A percentile compares a stretch with the other conserved stretches of the same genome.
Conservation (phyloP, 1,140 invertebrate species). For the Psilanteris sp. region DNA sequence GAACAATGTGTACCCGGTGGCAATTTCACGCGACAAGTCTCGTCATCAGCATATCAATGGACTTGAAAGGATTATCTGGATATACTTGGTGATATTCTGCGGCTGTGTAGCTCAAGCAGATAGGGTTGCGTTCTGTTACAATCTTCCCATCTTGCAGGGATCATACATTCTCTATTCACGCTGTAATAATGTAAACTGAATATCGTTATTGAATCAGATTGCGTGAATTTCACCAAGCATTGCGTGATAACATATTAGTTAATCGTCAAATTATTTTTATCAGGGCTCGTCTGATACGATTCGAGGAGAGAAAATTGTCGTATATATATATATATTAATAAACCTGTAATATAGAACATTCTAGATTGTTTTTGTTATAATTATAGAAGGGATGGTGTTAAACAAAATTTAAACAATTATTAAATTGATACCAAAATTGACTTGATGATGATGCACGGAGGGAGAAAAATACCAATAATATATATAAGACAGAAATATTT, state of each 20-base stretch:
- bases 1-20: constrained; percentile 78
- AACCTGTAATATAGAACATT: too few species aligned
- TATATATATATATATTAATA: too few species aligned
- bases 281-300: neutral
- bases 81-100: constrained; percentile 77
- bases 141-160: constrained; percentile 57
- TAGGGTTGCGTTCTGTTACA: constrained; percentile 75
- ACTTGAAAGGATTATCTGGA: constrained; percentile 77
- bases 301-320: too few species aligned
- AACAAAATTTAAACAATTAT: too few species aligned
- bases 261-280: constrained; percentile 47
- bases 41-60: constrained; percentile 81
- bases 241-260: constrained; percentile 50
- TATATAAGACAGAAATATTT: too few species aligned
- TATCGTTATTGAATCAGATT: constrained; percentile 56
- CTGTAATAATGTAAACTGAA: constrained; percentile 60
- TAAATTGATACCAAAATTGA: too few species aligned
- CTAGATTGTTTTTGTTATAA: too few species aligned
- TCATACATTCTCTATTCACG: constrained; percentile 56
- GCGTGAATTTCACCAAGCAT: constrained; percentile 53
- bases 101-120: constrained; percentile 75
- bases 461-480: too few species aligned
- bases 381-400: too few species aligned
- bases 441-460: too few species aligned
- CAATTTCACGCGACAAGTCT: constrained; percentile 81